Evolutionary conservation across 1,140 invertebrate species (phyloP).

Genomic region (Sarcophaga peregrina): DNA sequence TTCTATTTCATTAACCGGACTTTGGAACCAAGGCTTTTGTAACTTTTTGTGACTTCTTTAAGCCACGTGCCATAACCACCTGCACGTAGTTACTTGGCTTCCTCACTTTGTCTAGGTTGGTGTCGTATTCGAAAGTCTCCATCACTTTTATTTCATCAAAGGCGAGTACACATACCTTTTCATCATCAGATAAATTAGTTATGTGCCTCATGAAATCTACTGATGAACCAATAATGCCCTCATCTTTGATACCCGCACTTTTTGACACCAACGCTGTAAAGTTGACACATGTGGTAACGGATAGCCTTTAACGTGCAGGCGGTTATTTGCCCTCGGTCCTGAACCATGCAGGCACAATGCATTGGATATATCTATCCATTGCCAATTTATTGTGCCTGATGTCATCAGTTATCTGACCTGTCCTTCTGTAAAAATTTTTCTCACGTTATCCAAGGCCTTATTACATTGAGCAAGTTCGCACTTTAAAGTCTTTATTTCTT

Average conservation of each 20-base stretch:
- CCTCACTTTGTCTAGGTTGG: too few species aligned
- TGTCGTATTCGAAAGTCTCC: too few species aligned
- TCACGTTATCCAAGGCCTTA: not conserved
- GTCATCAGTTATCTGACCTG: not conserved
- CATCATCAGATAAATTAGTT: not conserved
- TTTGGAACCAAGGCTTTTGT: slow-evolving; percentile 28
- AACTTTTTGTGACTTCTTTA: too few species aligned
- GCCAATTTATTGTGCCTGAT: not conserved
- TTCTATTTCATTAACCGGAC: not conserved
- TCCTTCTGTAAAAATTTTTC: slow-evolving; percentile 19
- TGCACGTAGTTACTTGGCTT: too few species aligned
- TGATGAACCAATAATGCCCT: not conserved
- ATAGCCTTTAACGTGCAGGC: slow-evolving; percentile 11
- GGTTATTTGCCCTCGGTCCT: slow-evolving; percentile 31
- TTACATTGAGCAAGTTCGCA: not conserved
- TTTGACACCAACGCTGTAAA: slow-evolving; percentile 5
- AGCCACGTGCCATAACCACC: too few species aligned
- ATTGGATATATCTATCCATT: slow-evolving; percentile 34
- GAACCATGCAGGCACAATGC: slow-evolving; percentile 29
- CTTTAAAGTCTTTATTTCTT: not conserved
- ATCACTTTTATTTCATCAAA: too few species aligned
- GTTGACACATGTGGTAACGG: slow-evolving; percentile 18
- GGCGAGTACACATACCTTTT: slow-evolving; percentile 17
- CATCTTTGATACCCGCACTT: not conserved
- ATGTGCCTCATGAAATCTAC: not conserved